Base-by-base conservation (phyloP, 2,888 invertebrate genomes). In the Alcis repandata region DNA sequence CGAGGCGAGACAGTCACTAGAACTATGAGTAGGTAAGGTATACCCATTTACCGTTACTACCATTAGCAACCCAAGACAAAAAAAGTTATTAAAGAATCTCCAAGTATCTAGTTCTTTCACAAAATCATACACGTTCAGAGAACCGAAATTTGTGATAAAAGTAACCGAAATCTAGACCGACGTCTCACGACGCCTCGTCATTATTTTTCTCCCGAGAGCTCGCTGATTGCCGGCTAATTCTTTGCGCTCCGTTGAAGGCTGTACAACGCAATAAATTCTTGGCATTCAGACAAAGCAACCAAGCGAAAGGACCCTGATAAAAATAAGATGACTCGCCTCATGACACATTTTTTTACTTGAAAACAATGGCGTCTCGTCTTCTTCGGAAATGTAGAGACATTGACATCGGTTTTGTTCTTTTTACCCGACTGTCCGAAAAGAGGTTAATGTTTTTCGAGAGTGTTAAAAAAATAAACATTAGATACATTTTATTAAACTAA, bases 241-340 rank as follows among this genome's bases (percentile, higher is more conserved):
- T 84, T 86, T 82, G 71, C 89, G 87, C 85, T 87, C 80, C 85
- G 82, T 68, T 85, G 88, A 80, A 86, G 86, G 77, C 86, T 90
- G 88, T 91, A 91, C 90, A 90, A 81, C 85, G 89, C 90, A 90
- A 91, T 92, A 91, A 91, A 91, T 90, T 90, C 86, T 77, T 83
- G 83, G 85, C 86, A 91, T 91, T 91, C 90, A 90, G 80, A 83
- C 82, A 82, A 87, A 75, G 84, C 90, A 87, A 71, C 87, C 89
- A 83, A 82, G 87, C 87, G 91, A 88, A 83, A 89, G 83, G 79
- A 82, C 82, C 76, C 83, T 82, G 92, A 92, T 92, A 92, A 91
- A 90, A 90, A 90, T 85, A 84, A 83, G 89, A 89, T 88, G 91
- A 88, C 89, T 82, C 79, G 86, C 79, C 79, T 80, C 70, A 79